These are phyloP conservation scores for Hylomyscus alleni DNA, from an alignment of 2,797 vertebrate species.

Conservation along the genomic window DNA sequence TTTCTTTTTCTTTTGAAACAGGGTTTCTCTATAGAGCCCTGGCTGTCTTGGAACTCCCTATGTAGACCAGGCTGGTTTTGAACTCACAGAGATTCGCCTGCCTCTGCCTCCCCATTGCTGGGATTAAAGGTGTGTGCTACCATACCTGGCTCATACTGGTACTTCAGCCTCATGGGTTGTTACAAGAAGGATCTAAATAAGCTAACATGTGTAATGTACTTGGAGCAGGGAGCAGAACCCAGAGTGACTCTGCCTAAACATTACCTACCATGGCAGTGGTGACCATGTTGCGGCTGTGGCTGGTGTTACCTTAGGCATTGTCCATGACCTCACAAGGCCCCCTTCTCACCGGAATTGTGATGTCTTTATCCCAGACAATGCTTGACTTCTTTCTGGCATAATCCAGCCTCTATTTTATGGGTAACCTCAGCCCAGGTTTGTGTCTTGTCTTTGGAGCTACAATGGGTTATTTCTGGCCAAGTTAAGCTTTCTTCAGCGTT, in stretches of 20 bases:
- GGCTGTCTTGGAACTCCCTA: background rate
- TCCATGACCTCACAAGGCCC: background rate
- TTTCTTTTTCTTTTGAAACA: background rate
- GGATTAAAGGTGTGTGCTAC: no score
- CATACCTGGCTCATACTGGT: background rate
- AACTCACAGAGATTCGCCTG: background rate
- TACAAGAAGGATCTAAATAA: constrained; percentile 20
- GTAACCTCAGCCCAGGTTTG: background rate
- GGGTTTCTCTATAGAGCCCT: background rate
- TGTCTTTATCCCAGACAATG: background rate
- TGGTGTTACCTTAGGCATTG: background rate
- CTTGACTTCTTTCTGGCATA: background rate
- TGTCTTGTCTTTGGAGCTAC: background rate
- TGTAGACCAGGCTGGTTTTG: background rate
- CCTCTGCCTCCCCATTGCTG: background rate
- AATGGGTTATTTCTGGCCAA: background rate
- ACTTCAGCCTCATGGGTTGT: background rate
- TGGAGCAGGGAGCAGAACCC: background rate
- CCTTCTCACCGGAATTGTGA: background rate
- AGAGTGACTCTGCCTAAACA: background rate
- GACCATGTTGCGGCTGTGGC: no score
- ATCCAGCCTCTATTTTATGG: background rate
- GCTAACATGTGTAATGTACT: background rate
- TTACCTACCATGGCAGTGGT: background rate
- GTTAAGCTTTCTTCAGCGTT: background rate